Percentiles rank a stretch among this genome's conserved stretches.
These are phyloP conservation scores for Troilus luridus DNA, from an alignment of 2,888 invertebrate species.

Conservation along the genomic window DNA sequence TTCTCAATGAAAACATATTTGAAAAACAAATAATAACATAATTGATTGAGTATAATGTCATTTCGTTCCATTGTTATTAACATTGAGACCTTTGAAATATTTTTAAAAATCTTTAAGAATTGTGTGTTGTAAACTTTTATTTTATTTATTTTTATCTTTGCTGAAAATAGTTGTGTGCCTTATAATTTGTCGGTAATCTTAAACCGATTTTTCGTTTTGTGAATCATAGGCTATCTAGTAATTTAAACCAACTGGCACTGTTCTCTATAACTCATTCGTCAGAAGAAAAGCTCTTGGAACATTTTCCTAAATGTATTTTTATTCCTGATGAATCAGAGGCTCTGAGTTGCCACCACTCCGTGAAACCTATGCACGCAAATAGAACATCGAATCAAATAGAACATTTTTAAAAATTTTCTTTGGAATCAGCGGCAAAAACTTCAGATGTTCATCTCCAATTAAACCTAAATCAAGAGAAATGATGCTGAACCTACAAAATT, in stretches of 20 bases:
- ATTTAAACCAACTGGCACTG: slow-evolving; percentile 23
- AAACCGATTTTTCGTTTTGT: not conserved
- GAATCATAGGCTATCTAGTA: not conserved
- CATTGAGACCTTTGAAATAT: not conserved
- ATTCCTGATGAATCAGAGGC: slow-evolving; percentile 23
- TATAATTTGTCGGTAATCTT: not conserved
- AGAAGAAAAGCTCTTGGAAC: slow-evolving; percentile 29
- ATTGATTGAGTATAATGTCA: no score
- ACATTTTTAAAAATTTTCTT: not conserved
- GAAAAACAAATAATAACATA: no score
- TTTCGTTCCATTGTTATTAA: not conserved
- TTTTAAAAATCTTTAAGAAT: not conserved
- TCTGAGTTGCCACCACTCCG: slow-evolving; percentile 36
- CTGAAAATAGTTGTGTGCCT: not conserved
- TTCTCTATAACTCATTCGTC: slow-evolving; percentile 31
- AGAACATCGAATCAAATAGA: not conserved
- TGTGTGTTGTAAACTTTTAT: no score
- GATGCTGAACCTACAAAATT: not conserved
- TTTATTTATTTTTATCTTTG: not conserved
- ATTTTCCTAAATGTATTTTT: slow-evolving; percentile 38
- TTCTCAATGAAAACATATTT: no score
- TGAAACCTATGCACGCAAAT: slow-evolving; percentile 13
- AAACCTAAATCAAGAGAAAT: not conserved
- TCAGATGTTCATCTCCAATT: not conserved
- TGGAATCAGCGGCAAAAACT: not conserved